Percentiles rank a stretch among this genome's conserved stretches.
These are phyloP conservation scores for Coelinius sp. DNA, from an alignment of 2,888 invertebrate genomes.

Conservation along the genomic window DNA sequence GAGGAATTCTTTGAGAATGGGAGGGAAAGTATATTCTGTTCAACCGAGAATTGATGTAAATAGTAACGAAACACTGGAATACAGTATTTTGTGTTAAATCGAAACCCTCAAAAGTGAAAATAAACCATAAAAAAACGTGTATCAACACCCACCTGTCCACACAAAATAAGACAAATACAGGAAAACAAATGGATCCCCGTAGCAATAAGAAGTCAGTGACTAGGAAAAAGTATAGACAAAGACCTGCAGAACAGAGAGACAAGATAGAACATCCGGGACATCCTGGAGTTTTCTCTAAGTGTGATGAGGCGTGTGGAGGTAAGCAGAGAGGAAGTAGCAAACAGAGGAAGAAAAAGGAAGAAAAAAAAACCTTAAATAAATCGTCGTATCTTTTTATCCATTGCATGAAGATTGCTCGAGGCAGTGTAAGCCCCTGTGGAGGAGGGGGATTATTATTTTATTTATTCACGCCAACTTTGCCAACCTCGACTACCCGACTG, in stretches of 20 bases:
- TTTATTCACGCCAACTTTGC: constrained; percentile 57
- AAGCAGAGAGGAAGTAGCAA: constrained; percentile 37
- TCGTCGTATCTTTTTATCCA: constrained; percentile 47
- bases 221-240: constrained; percentile 31
- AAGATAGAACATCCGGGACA: constrained; percentile 41
- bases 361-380: constrained; percentile 62
- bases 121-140: too few relatives aligned
- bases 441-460: constrained; percentile 46
- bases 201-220: neutral
- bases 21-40: too few relatives aligned
- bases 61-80: too few relatives aligned
- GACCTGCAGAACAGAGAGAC: constrained; percentile 38
- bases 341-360: constrained; percentile 20
- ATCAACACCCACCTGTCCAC: neutral
- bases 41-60: too few relatives aligned
- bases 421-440: neutral
- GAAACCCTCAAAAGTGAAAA: too few relatives aligned
- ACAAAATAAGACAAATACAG: constrained; percentile 16
- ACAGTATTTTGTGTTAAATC: too few relatives aligned
- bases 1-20: too few relatives aligned
- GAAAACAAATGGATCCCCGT: neutral
- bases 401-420: constrained; percentile 32
- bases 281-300: constrained; percentile 50
- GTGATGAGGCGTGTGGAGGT: constrained; percentile 56
- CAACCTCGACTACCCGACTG: constrained; percentile 46